phyloP scores from a whole-genome alignment of 1,140 invertebrate species.

The Eurosta solidaginis region DNA sequence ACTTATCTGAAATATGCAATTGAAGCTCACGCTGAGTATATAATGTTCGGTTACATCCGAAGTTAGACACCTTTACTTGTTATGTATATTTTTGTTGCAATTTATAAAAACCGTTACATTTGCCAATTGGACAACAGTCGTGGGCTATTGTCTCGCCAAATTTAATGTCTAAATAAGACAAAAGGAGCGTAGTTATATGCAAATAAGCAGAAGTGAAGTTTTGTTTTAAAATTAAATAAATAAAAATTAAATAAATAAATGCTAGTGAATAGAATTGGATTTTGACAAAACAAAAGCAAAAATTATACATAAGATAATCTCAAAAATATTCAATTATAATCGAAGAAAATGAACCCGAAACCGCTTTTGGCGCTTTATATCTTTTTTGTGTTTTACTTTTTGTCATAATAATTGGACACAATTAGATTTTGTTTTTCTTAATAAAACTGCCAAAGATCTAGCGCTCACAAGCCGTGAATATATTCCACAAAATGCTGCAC shows the following conservation, averaged over 20 bases:
- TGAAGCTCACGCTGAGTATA: too few relatives aligned
- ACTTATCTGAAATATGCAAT: too few relatives aligned
- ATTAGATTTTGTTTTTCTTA: constrained; percentile 76
- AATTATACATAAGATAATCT: neutral
- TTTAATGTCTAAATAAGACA: neutral
- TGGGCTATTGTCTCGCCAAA: constrained; percentile 1
- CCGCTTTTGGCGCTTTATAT: neutral
- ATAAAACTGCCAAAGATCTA: constrained; percentile 64
- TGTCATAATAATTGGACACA: constrained; percentile 71
- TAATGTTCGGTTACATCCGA: too few relatives aligned
- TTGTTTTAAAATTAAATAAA: too few relatives aligned
- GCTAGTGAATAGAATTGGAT: neutral
- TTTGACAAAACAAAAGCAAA: neutral
- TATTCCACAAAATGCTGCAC: constrained; percentile 74
- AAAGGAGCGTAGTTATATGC: neutral
- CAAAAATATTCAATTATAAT: neutral
- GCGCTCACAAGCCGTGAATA: constrained; percentile 69
- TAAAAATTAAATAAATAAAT: too few relatives aligned
- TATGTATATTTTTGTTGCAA: neutral
- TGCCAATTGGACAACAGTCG: constrained; percentile 23
- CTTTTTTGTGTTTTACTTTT: neutral
- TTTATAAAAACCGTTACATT: constrained; percentile 28
- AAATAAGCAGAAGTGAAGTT: neutral
- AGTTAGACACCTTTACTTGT: too few relatives aligned
- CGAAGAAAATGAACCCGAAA: neutral